These are phyloP conservation scores for Boloria euphrosyne DNA, from an alignment of 2,888 invertebrate genomes.

Conservation along the genomic window DNA sequence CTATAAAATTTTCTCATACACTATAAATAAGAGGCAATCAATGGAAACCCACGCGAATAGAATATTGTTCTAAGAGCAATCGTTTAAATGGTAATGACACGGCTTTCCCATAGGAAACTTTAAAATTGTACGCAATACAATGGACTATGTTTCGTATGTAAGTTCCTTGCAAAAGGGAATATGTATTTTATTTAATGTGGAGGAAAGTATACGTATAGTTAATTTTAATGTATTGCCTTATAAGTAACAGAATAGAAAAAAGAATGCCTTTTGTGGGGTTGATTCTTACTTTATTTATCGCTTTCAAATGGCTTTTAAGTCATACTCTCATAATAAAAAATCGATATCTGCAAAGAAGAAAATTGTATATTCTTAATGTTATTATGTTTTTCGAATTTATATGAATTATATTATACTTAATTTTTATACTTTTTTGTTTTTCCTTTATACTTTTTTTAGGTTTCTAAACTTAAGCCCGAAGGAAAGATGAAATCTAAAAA, in stretches of 20 bases:
- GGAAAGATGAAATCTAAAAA: too few species aligned
- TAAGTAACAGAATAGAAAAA: not conserved
- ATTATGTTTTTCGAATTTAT: too few species aligned
- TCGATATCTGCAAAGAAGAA: too few species aligned
- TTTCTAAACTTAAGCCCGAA: too few species aligned
- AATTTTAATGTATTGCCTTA: not conserved
- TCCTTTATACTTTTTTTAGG: too few species aligned
- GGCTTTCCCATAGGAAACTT: slow-evolving; percentile 52
- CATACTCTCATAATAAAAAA: too few species aligned
- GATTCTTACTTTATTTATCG: too few species aligned
- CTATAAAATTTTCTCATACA: slow-evolving; percentile 27
- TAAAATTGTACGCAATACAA: slow-evolving; percentile 37
- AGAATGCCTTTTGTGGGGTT: too few species aligned
- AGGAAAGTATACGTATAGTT: not conserved
- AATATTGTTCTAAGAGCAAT: slow-evolving; percentile 26
- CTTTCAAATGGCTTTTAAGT: too few species aligned
- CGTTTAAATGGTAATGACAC: slow-evolving; percentile 38
- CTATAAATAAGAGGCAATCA: slow-evolving; percentile 28
- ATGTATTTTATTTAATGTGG: slow-evolving; percentile 3
- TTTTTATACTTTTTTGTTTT: too few species aligned
- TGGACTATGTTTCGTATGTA: slow-evolving; percentile 3
- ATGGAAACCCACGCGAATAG: slow-evolving; percentile 28
- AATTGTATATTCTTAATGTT: too few species aligned
- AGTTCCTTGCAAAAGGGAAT: slow-evolving; percentile 1
- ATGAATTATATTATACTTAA: too few species aligned